Conservation (phyloP, 2,113 vertebrate genomes). For the Toxostoma redivivum region DNA sequence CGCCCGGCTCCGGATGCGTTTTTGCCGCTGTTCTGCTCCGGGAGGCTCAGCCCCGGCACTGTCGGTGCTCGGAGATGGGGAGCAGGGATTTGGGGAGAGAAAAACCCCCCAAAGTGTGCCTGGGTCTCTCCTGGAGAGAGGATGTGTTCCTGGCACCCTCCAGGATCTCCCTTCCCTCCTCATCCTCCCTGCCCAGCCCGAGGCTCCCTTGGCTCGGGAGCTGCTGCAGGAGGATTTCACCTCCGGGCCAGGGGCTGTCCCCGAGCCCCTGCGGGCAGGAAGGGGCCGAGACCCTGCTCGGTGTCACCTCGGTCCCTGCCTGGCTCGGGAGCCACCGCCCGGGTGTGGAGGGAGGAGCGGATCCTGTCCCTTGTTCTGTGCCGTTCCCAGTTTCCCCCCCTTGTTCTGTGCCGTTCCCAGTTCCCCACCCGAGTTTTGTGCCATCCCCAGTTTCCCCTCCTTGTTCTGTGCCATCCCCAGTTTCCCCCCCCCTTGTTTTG, state of each 20-base stretch:
- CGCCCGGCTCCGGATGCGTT: neutral
- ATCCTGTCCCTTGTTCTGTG: neutral
- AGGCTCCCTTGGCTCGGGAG: neutral
- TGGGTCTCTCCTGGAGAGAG: neutral
- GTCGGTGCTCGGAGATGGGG: fast-evolving
- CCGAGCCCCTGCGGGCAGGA: fast-evolving
- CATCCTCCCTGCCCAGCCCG: neutral
- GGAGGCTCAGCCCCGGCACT: fast-evolving
- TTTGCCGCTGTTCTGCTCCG: neutral
- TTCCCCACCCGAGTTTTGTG: fast-evolving
- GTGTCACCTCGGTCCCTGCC: neutral
- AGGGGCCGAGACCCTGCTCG: neutral
- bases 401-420: neutral
- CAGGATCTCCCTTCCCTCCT: neutral
- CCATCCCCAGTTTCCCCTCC: too few species aligned
- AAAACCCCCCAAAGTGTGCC: fast-evolving
- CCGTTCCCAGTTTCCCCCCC: neutral
- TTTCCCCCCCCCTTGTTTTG: fast-evolving
- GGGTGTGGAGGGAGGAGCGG: neutral
- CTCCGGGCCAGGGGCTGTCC: fast-evolving
- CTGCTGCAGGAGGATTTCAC: neutral
- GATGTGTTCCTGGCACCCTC: neutral
- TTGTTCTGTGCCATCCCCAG: neutral
- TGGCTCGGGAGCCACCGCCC: fast-evolving
- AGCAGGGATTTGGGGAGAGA: neutral